These are phyloP conservation scores for Trididemnum nubilum DNA, from an alignment of 23 tunicate genomes.

Conservation along the genomic window DNA sequence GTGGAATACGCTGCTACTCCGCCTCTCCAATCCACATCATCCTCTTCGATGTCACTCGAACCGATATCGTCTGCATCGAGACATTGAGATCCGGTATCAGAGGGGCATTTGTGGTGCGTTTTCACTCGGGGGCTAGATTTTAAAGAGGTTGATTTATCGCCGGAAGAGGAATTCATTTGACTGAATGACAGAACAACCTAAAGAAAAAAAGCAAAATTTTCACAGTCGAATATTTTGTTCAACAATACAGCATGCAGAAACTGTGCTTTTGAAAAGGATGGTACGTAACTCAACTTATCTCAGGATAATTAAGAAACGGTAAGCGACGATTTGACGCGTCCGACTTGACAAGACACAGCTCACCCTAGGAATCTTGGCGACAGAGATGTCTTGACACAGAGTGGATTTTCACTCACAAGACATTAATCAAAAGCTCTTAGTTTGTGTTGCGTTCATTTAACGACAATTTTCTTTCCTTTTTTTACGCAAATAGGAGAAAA, in stretches of 20 bases:
- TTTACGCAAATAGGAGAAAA: too few species aligned
- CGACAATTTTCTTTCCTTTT: too few species aligned
- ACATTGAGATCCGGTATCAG: background rate
- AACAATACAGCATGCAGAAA: background rate
- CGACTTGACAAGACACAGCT: too few species aligned
- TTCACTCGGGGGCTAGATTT: background rate
- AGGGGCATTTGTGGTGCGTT: background rate
- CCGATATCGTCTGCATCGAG: background rate
- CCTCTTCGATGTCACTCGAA: background rate
- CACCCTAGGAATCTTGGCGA: too few species aligned
- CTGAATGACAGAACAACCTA: slow-evolving; percentile 80
- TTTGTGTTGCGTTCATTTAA: too few species aligned
- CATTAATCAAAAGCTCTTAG: too few species aligned
- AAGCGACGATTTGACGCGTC: too few species aligned
- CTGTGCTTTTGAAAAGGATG: background rate
- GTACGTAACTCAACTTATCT: too few species aligned
- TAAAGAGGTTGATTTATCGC: background rate
- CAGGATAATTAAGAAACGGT: too few species aligned
- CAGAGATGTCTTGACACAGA: too few species aligned
- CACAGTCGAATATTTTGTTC: background rate
- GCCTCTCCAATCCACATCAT: slow-evolving; percentile 1
- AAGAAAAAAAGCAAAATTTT: background rate
- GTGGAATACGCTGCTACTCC: background rate
- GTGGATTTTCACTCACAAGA: too few species aligned
- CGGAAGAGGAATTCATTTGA: slow-evolving; percentile 42